Conservation (phyloP, 2,888 invertebrate genomes). For the Drosophila basisetae region DNA sequence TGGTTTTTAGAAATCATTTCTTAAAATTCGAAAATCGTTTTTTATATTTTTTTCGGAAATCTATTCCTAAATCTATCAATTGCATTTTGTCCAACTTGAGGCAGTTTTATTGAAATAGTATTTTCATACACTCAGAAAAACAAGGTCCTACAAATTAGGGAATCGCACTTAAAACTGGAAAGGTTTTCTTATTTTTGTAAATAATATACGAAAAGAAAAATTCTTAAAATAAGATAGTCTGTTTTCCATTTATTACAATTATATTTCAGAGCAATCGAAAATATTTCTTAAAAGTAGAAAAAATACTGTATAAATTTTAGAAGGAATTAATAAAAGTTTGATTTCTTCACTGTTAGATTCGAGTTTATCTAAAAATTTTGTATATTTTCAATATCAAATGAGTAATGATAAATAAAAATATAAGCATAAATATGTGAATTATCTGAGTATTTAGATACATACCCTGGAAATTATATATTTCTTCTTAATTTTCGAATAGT, state of each 20-base stretch:
- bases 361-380: background rate
- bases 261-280: background rate
- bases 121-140: background rate
- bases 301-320: background rate
- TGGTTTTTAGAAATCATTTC: too few species aligned
- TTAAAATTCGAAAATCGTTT: background rate
- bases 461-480: too few species aligned
- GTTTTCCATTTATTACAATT: background rate
- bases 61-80: background rate
- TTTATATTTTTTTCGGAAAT: background rate
- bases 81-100: rapidly evolving
- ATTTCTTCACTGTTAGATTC: too few species aligned
- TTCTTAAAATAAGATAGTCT: too few species aligned
- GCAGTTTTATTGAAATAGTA: background rate
- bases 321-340: background rate
- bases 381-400: background rate
- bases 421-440: too few species aligned
- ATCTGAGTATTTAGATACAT: too few species aligned
- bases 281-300: background rate
- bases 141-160: rapidly evolving
- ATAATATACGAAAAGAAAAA: background rate
- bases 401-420: background rate
- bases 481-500: background rate
- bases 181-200: background rate
- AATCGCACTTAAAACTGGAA: background rate